Evolutionary conservation across 2,888 invertebrate genomes (phyloP).

Genomic region (Brachylomia viminalis): DNA sequence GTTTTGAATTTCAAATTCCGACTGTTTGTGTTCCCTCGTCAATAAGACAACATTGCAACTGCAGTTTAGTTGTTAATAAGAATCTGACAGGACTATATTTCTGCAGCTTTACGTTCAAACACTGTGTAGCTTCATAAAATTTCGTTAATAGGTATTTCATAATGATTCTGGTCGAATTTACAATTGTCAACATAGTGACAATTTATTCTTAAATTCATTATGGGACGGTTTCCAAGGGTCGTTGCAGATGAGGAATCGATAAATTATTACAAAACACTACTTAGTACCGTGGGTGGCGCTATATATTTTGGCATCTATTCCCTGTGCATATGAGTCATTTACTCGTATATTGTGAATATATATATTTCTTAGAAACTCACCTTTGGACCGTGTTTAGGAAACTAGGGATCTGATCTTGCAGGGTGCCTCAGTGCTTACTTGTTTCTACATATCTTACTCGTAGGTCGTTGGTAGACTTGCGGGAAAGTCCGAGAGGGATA

Average conservation of each 20-base stretch:
- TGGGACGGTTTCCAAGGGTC: slow-evolving; percentile 57
- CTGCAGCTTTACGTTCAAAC: background rate
- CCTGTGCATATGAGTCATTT: slow-evolving; percentile 57
- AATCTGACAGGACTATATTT: background rate
- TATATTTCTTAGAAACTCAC: slow-evolving; percentile 49
- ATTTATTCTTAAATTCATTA: slow-evolving; percentile 28
- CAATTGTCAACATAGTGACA: slow-evolving; percentile 2
- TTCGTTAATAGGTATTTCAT: too few species aligned
- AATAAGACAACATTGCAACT: background rate
- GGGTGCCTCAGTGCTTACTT: background rate
- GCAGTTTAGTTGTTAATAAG: background rate
- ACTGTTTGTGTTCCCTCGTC: background rate
- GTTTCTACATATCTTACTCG: background rate
- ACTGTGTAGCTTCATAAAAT: background rate
- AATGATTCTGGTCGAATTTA: slow-evolving; percentile 8
- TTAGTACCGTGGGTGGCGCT: slow-evolving; percentile 59
- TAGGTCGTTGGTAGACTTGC: too few species aligned
- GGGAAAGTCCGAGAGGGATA: too few species aligned
- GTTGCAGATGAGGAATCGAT: slow-evolving; percentile 47
- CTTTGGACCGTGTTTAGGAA: slow-evolving; percentile 33
- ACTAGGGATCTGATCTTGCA: slow-evolving; percentile 46
- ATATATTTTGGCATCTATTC: slow-evolving; percentile 64
- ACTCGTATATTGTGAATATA: slow-evolving; percentile 54
- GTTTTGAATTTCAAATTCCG: background rate
- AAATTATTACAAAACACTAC: slow-evolving; percentile 58